Evolutionary conservation across 1,140 invertebrate genomes (phyloP), one percentile per base, ranked within the genome.

Genomic region (Neotoxoptera formosana): DNA sequence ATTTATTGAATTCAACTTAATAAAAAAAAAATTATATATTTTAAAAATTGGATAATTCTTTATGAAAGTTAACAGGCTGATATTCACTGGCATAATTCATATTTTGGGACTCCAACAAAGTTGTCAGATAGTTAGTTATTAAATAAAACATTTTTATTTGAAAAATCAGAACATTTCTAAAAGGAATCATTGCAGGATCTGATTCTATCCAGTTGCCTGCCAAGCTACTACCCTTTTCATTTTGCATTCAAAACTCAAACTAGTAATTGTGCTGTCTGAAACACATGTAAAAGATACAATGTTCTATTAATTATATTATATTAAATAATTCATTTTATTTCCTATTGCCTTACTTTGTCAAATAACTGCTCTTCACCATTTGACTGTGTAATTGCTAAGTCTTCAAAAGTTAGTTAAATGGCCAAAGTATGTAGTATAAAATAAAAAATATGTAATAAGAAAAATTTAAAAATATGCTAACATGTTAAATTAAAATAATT

Each of bases 361-460:
- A 98, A 96, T 56, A 97, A 95, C 95, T 98, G 97, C 94, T 98
- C 97, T 95, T 98, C 97, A 0, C 96, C 96, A 96, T 98, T 98
- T 36, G 96, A 96, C 96, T 96, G 98, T 20, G 96, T 94, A 92
- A 96, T 95, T 76, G 95, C 94, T 25, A 93, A 93, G 9, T 36
- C 20, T 93, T 94, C 95, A 93, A 93, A 95, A 94, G 95, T 96
- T 94, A n/a, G n/a, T n/a, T n/a, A n/a, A n/a, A n/a, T n/a, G n/a
- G n/a, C n/a, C n/a, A n/a, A n/a, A n/a, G n/a, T n/a, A n/a, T n/a
- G n/a, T n/a, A n/a, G n/a, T n/a, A n/a, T n/a, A n/a, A n/a, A n/a
- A n/a, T n/a, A n/a, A n/a, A n/a, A n/a, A n/a, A n/a, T n/a, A n/a
- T n/a, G n/a, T n/a, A n/a, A n/a, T n/a, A n/a, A n/a, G n/a, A n/a